Conservation (phyloP, 2,888 invertebrate species). For the Dryococelus australis region DNA sequence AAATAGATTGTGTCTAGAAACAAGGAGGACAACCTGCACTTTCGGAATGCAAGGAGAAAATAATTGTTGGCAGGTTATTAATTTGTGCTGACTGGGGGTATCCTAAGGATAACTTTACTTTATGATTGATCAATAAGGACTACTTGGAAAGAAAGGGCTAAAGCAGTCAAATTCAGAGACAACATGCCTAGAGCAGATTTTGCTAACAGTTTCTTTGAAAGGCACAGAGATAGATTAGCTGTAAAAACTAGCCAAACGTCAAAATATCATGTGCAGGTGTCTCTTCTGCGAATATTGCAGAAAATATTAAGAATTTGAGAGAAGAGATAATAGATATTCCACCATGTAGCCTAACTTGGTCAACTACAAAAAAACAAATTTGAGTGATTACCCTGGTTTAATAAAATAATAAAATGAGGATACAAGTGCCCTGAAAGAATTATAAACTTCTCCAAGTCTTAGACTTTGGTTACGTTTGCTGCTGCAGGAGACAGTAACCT, state of each 20-base stretch:
- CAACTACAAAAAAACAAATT: background rate
- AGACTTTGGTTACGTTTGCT: background rate
- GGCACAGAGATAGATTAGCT: background rate
- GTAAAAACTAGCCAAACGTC: background rate
- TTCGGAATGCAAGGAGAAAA: too few species aligned
- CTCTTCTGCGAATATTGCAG: background rate
- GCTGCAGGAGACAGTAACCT: background rate
- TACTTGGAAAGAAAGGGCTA: background rate
- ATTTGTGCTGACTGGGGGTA: too few species aligned
- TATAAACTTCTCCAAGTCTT: background rate
- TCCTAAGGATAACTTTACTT: too few species aligned
- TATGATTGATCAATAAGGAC: too few species aligned
- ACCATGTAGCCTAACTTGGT: background rate
- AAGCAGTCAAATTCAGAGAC: background rate
- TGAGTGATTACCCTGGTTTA: background rate
- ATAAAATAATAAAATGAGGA: background rate
- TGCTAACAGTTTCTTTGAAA: background rate
- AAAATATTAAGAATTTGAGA: background rate
- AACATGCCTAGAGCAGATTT: background rate
- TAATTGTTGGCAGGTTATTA: too few species aligned
- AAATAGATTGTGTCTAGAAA: too few species aligned
- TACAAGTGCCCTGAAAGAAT: background rate
- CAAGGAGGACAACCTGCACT: too few species aligned
- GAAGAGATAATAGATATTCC: background rate
- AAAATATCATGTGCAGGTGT: background rate